Conservation (phyloP, 2,113 vertebrate species). For the Rana temporaria region DNA sequence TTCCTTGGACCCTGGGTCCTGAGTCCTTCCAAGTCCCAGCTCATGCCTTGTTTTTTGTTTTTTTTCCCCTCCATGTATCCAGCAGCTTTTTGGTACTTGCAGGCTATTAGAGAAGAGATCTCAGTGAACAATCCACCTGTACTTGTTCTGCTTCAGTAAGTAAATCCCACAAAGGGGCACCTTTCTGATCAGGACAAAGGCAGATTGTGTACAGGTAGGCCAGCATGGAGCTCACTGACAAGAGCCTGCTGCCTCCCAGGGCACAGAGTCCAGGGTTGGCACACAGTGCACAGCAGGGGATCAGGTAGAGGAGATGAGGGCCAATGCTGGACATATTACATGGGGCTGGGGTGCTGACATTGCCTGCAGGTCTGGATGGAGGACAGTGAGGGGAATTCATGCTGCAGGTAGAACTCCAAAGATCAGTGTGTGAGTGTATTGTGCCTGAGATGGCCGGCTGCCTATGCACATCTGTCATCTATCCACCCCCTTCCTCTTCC, state of each 20-base stretch:
- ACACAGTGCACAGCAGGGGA: background rate
- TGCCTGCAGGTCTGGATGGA: no score
- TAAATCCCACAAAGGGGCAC: constrained; percentile 30
- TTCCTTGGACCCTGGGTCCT: no score
- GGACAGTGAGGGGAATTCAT: background rate
- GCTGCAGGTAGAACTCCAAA: background rate
- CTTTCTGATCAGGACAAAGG: constrained; percentile 46
- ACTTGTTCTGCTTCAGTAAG: constrained; percentile 41
- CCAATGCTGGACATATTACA: no score
- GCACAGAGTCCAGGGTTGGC: background rate
- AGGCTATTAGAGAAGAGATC: background rate
- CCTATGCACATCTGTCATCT: constrained; percentile 45
- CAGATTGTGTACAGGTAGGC: constrained; percentile 40
- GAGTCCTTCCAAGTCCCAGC: background rate
- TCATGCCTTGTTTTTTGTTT: background rate
- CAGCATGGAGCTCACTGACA: background rate
- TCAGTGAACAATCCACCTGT: constrained; percentile 3
- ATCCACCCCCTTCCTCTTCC: constrained; percentile 6
- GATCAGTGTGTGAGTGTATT: background rate
- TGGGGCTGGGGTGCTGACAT: background rate
- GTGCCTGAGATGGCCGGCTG: constrained; percentile 18
- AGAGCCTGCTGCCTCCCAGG: background rate
- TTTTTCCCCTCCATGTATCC: background rate
- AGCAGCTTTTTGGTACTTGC: background rate
- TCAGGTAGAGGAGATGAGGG: background rate